Evolutionary conservation across 2,888 invertebrate species (phyloP).

Genomic region (Ellobium chinense): DNA sequence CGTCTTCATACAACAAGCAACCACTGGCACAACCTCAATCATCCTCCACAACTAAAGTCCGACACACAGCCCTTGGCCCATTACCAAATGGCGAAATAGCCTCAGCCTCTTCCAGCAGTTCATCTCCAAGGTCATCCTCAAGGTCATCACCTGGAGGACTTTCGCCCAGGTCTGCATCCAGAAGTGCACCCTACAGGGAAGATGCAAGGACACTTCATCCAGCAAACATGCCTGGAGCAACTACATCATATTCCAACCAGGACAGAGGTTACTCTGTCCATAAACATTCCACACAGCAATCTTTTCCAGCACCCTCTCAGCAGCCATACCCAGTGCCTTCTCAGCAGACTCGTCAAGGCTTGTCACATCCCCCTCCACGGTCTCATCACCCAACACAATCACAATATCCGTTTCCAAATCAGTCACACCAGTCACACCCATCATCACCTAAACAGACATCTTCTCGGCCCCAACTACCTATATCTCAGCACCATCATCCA

Average conservation of each 20-base stretch:
- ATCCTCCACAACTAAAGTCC: conserved; percentile 9
- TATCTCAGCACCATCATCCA: neutral
- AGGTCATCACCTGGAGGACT: neutral
- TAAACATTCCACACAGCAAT: neutral
- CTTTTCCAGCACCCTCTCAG: neutral
- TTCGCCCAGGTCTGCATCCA: neutral
- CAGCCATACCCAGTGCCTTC: neutral
- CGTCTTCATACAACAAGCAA: neutral
- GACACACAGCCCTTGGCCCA: conserved; percentile 5
- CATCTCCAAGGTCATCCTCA: neutral
- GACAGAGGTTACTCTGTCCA: neutral
- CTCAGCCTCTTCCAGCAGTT: neutral
- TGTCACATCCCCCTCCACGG: neutral
- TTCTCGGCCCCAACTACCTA: neutral
- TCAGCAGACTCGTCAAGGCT: neutral
- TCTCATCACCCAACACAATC: neutral
- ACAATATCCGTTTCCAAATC: neutral
- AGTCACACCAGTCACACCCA: neutral
- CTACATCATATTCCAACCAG: neutral
- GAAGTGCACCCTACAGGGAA: neutral
- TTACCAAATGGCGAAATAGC: conserved; percentile 26
- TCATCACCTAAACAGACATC: neutral
- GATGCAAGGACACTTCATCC: conserved; percentile 12
- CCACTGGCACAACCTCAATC: neutral
- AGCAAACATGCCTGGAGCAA: conserved; percentile 22